Base-by-base conservation (phyloP, 2,797 vertebrate species). In the Craterocephalus amniculus region DNA sequence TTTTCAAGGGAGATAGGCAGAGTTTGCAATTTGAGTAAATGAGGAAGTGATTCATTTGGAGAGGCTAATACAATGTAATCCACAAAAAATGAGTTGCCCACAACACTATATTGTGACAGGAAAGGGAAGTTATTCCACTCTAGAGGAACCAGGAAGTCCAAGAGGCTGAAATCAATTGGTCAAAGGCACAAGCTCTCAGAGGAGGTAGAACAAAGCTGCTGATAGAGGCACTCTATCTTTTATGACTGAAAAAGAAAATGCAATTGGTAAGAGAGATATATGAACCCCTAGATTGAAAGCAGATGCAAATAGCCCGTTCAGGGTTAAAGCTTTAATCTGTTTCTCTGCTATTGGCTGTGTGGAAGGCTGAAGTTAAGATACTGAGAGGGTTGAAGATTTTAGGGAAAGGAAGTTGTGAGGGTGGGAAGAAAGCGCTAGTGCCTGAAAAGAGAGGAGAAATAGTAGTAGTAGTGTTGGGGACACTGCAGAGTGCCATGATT, bases 261-360 rank as follows among this genome's bases (percentile, higher is more conserved):
- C 92, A 76, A 63, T 88, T 71, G 62, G 67, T 73, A 70, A 83
- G 83, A 75, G 81, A 89, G 10, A 68, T 7, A 35, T 10, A 51
- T 35, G 48, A 22, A 74, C 88, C 73, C 78, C 76, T 84, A 86
- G 90, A 95, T 93, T 92, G 87, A 83, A 93, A 92, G 84, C 91
- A 95, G 92, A 94, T 94, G 90, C 91, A 81, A 79, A 77, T 88
- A 92, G 81, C 81, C 92, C 81, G 86, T 91, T 74, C 88, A 88
- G 91, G 81, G 89, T 93, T 93, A 84, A 87, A 89, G 81, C 79
- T 83, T 89, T 91, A 92, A 87, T 88, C 77, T 67, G 40, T 70
- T 52, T 67, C 51, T 70, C 58, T 45, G 45, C 45, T 56, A 60
- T 86, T 66, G 71, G 55, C 76, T 66, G 74, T 65, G 38, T 61